These are phyloP conservation scores for Liolophura sinensis DNA, from an alignment of 1,140 invertebrate species.

Conservation along the genomic window DNA sequence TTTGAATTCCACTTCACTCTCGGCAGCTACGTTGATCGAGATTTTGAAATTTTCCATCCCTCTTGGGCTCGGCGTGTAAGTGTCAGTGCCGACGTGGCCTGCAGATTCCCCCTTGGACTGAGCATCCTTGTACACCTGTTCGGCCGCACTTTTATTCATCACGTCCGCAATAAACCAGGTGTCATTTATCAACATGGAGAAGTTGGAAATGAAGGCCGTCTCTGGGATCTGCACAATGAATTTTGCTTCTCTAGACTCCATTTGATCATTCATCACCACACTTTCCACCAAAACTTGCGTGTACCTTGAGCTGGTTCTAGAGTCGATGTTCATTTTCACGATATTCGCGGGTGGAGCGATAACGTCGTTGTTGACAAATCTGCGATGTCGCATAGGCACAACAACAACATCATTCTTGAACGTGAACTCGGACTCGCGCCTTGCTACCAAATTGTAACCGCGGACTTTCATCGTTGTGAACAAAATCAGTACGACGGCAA, in stretches of 20 bases:
- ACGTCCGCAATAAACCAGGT: constrained; percentile 19
- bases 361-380: no score
- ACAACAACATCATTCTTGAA: no score
- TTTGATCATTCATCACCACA: not conserved
- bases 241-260: constrained; percentile 6
- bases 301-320: not conserved
- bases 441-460: no score
- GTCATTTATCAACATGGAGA: constrained; percentile 27
- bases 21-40: constrained; percentile 19
- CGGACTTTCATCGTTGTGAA: no score
- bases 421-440: no score
- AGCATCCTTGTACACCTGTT: constrained; percentile 21
- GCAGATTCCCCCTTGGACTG: constrained; percentile 15
- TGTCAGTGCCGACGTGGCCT: constrained; percentile 12
- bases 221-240: constrained; percentile 33
- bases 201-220: constrained; percentile 35
- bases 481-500: no score
- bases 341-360: no score
- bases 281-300: not conserved
- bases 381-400: no score
- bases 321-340: no score
- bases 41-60: constrained; percentile 29
- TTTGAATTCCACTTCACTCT: constrained; percentile 16
- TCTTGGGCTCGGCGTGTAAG: constrained; percentile 3
- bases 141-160: constrained; percentile 21